Conservation (phyloP, 2,113 vertebrate genomes). For the Podarcis cretensis region DNA sequence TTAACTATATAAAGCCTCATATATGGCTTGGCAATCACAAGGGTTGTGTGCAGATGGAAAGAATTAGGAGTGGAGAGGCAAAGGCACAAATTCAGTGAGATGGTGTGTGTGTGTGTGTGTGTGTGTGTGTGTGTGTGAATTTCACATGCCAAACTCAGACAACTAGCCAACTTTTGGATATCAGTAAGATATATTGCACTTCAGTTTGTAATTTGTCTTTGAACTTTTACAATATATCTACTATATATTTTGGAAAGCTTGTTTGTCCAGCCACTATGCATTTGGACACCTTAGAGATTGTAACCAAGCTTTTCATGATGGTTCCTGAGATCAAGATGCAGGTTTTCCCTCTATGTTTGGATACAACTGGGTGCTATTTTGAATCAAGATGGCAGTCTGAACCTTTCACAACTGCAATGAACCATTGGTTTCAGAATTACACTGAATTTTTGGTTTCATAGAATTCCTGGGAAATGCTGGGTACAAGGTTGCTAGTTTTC, state of each 20-base stretch:
- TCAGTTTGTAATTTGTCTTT: constrained; percentile 39
- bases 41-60: neutral
- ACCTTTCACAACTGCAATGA: no score
- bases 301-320: neutral
- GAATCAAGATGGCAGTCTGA: no score
- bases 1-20: neutral
- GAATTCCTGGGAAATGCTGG: no score
- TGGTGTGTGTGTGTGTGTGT: no score
- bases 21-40: neutral
- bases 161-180: neutral
- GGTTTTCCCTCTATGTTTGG: no score
- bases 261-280: no score
- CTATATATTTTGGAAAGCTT: neutral
- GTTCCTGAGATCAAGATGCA: neutral
- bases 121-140: neutral
- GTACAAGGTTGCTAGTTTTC: no score
- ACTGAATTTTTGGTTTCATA: no score
- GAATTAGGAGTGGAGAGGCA: neutral
- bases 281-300: no score
- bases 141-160: neutral
- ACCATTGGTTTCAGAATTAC: no score
- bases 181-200: neutral
- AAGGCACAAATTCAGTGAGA: neutral
- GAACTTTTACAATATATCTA: constrained; percentile 45
- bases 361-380: no score